Evolutionary conservation across 2,113 vertebrate genomes (phyloP).

Genomic region (Gallinago paraguaiae): DNA sequence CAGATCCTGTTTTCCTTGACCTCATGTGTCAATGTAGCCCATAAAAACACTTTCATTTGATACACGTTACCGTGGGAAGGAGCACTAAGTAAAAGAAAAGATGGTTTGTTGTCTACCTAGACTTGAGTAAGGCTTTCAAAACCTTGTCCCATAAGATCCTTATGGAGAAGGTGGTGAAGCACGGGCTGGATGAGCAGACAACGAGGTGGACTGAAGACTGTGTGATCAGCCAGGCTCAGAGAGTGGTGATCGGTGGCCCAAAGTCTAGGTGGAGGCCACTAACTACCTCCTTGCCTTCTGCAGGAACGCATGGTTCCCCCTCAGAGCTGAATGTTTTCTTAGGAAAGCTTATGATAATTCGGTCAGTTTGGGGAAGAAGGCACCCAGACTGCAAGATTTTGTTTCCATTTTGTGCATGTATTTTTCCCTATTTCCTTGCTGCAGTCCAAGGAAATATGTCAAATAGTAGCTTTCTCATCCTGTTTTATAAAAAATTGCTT

Average conservation of each 20-base stretch:
- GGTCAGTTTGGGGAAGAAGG: background rate
- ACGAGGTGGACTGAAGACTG: background rate
- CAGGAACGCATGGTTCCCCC: background rate
- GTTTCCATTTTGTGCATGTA: background rate
- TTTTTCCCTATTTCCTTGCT: background rate
- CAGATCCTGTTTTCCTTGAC: background rate
- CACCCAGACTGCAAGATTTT: background rate
- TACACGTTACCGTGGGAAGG: background rate
- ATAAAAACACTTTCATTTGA: background rate
- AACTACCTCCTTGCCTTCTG: background rate
- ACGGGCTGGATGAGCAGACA: background rate
- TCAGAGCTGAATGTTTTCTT: background rate
- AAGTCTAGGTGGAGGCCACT: background rate
- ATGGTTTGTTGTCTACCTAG: background rate
- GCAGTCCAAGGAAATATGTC: background rate
- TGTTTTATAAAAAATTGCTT: background rate
- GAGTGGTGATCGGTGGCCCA: background rate
- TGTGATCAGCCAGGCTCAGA: background rate
- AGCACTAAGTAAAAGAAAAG: background rate
- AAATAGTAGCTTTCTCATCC: background rate
- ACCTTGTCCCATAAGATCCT: fast-evolving
- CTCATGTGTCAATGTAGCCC: background rate
- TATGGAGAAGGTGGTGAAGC: background rate
- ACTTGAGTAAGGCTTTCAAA: background rate
- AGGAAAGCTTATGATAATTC: background rate